Conservation (phyloP, 2,113 vertebrate genomes). For the Eurypyga helias region DNA sequence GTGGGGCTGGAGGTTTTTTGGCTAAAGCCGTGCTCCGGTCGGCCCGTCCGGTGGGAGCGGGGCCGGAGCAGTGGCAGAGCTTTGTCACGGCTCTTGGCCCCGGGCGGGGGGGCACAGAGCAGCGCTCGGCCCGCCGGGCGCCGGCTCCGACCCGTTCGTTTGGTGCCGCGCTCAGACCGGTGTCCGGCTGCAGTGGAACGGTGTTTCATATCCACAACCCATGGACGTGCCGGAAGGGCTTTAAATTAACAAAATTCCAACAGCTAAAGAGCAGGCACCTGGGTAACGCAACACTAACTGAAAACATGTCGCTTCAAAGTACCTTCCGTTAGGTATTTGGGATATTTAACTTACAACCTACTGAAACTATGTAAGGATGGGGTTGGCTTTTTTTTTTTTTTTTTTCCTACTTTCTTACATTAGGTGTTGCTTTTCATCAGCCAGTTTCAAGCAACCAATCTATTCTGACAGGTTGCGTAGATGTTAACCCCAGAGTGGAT, state of each 20-base stretch:
- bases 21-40: background rate
- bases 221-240: background rate
- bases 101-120: background rate
- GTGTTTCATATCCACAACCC: fast-evolving
- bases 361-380: background rate
- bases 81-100: fast-evolving
- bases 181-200: background rate
- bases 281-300: background rate
- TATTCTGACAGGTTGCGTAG: fast-evolving
- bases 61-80: fast-evolving
- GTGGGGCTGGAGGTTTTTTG: too few relatives aligned
- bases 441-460: background rate
- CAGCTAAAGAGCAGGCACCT: background rate
- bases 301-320: background rate
- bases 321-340: too few relatives aligned
- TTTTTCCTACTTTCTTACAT: background rate
- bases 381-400: background rate
- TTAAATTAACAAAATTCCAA: background rate
- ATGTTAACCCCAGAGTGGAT: background rate
- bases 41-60: fast-evolving
- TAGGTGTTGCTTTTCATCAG: background rate
- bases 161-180: fast-evolving
- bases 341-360: background rate
- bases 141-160: too few relatives aligned
- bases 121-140: too few relatives aligned